Evolutionary conservation across 2,797 vertebrate species (phyloP), one percentile per base, ranked within the genome.

Genomic region (Scomberomorus guttatus): DNA sequence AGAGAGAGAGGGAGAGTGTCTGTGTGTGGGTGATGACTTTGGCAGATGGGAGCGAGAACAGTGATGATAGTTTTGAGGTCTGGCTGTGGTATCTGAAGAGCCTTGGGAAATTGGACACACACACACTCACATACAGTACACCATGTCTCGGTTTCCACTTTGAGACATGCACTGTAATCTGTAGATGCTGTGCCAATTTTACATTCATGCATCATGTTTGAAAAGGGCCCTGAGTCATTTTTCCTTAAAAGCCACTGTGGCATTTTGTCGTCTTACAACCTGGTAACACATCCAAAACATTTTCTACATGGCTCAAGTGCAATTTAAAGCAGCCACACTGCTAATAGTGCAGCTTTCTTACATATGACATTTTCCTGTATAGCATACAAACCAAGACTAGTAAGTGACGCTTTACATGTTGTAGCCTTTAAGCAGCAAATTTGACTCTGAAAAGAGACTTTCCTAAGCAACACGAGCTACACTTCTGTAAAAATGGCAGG

Each of bases 51-150:
- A 83, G 76, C 20, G 54, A 83, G 89, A 90, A 72, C 87, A 84
- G 80, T 89, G 88, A 88, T 93, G 91, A 93, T 93, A 89, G 90
- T 92, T 94, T 91, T 86, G 90, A 90, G 89, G 90, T 87, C 92
- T 92, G 90, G 87, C 88, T 91, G 77, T 91, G 90, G 89, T 90
- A 90, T 93, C 87, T 92, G 86, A 86, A 91, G 90, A 87, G 85
- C 82, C 84, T 84, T 84, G 83, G 88, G 91, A 93, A 92, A 91
- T 71, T 88, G 84, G 85, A 93, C 88, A 89, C 91, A 90, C 89
- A 66, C 74, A 68, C 57, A 27, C 75, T 75, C 79, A 71, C 85
- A 83, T 84, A 75, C 86, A 78, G 81, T 72, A 85, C 87, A 88
- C 79, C 24, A 77, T 68, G 81, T 85, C 80, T 89, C 87, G 86